These are phyloP conservation scores for Aegotheles bennettii DNA, from an alignment of 2,113 vertebrate genomes.

Conservation along the genomic window DNA sequence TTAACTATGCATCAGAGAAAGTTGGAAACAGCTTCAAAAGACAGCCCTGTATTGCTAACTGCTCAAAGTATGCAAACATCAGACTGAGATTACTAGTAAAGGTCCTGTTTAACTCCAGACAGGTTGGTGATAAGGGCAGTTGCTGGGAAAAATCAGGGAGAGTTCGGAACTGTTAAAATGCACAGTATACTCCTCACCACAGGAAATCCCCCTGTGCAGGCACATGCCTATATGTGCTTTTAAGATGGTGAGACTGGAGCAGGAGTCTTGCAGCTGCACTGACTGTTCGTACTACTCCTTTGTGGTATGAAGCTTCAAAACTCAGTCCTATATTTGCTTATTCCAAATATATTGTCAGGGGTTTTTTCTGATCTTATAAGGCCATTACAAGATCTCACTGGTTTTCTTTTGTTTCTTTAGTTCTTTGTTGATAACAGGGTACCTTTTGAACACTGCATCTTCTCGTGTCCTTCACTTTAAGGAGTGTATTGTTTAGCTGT, in stretches of 20 bases:
- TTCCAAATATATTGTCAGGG: not conserved
- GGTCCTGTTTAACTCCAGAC: not conserved
- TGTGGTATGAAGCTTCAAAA: not conserved
- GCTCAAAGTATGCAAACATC: not conserved
- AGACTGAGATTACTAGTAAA: not conserved
- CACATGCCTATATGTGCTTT: not conserved
- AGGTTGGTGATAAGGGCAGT: not conserved
- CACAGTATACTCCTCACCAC: not conserved
- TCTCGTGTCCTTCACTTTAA: not conserved
- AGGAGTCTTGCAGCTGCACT: not conserved
- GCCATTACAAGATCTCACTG: not conserved
- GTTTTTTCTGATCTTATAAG: not conserved
- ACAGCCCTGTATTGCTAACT: not conserved
- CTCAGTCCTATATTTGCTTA: not conserved
- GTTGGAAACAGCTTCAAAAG: not conserved
- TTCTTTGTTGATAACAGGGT: not conserved
- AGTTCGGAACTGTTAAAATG: not conserved
- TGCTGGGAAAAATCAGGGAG: not conserved
- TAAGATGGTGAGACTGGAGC: not conserved
- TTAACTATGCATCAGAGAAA: not conserved
- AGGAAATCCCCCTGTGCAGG: not conserved
- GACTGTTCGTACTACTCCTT: not conserved
- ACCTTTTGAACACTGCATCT: not conserved
- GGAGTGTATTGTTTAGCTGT: not conserved
- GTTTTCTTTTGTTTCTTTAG: not conserved